Base-by-base conservation (phyloP, 2,113 vertebrate species). In the Paratilapia polleni region DNA sequence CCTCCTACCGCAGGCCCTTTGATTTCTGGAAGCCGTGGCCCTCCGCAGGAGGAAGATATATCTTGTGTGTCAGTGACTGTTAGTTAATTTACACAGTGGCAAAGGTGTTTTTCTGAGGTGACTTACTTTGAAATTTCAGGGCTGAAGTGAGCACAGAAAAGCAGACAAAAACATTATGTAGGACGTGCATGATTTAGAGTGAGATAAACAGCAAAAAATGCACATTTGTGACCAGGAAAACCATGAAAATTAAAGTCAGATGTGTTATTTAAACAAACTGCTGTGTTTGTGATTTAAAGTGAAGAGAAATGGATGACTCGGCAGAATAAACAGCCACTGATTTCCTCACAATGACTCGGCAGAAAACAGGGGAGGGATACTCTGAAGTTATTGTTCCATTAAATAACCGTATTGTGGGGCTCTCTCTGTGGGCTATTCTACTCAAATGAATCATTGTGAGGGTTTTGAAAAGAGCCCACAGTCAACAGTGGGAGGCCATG, bases 351-450 rank as follows among this genome's bases (percentile, higher is more conserved):
- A 91, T 86, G 90, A 84, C 26, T 10, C 17, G 6, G 78, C 78
- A 79, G 86, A 88, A 60, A 22, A 10, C 0, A 17, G 73, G 81
- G 54, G 62, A 17, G 52, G 66, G n/a, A 14, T 0, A 1, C 47
- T 84, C 76, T 87, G 68, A 82, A 82, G 83, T 56, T 80, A 79
- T 82, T 82, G 61, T 85, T 83, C 87, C 82, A 52, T 89, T 88
- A 90, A 94, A 95, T 92, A 89, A 92, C 83, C 87, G 88, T 41
- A 84, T 89, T 88, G 88, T 88, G n/a, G 75, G 81, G 52, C 26
- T 41, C 52, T 82, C 83, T 88, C 89, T 92, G 90, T 92, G 43
- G 19, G 74, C 70, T 57, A 61, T 92, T 85, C 74, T 75, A 64
- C 62, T 85, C 57, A 81, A 84, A 87, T 91, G 86, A 92, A 84